A percentile compares a stretch with the other conserved stretches of the same genome.
phyloP scores from a whole-genome alignment of 2,797 vertebrate species.

The Neomorphus geoffroyi region DNA sequence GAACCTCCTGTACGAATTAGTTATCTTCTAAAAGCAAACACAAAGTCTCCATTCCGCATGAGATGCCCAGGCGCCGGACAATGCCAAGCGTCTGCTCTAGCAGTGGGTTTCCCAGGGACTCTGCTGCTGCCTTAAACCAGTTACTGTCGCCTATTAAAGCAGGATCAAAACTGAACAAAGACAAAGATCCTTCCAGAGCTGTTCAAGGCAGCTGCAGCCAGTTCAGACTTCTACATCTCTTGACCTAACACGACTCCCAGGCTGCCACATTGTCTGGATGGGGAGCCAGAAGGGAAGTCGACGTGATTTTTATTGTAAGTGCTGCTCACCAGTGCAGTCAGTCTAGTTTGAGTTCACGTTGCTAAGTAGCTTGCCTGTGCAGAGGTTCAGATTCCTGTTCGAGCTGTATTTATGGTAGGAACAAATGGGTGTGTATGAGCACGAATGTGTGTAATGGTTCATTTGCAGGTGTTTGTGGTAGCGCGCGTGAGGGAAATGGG shows the following conservation, averaged over 20 bases:
- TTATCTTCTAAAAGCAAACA: constrained; percentile 39
- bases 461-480: not conserved
- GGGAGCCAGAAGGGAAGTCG: not conserved
- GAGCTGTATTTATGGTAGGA: constrained; percentile 12
- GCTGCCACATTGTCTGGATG: not conserved
- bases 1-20: constrained; percentile 42
- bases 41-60: constrained; percentile 40
- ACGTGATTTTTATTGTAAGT: constrained; percentile 23
- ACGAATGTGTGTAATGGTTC: not conserved
- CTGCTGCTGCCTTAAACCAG: constrained; percentile 48
- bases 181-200: constrained; percentile 40
- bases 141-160: constrained; percentile 68
- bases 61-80: constrained; percentile 48
- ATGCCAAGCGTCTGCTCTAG: constrained; percentile 53
- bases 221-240: constrained; percentile 47
- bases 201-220: constrained; percentile 63
- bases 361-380: constrained; percentile 32
- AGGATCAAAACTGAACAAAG: constrained; percentile 61
- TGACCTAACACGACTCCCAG: constrained; percentile 66
- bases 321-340: constrained; percentile 49
- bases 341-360: constrained; percentile 40
- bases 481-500: not conserved
- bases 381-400: not conserved
- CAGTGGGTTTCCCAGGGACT: constrained; percentile 61
- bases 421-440: not conserved